Percentiles rank a stretch among this genome's conserved stretches.
These are phyloP conservation scores for Myoxocephalus aenaeus DNA, from an alignment of 2,797 vertebrate species.

Conservation along the genomic window DNA sequence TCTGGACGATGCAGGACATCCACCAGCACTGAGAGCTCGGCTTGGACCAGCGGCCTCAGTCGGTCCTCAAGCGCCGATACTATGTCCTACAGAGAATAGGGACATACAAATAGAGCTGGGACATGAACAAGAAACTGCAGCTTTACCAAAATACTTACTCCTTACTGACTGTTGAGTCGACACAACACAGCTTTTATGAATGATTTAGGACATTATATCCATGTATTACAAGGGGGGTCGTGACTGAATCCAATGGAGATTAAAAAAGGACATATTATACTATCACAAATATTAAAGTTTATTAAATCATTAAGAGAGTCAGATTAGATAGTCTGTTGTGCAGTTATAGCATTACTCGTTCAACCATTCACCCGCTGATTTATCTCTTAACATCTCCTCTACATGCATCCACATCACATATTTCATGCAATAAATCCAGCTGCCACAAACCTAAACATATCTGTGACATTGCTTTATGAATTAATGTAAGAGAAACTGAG, in stretches of 20 bases:
- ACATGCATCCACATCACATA: background rate
- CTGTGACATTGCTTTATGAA: background rate
- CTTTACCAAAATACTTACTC: background rate
- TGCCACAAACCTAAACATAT: background rate
- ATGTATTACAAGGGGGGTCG: background rate
- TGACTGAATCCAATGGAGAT: background rate
- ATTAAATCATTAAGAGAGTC: constrained; percentile 2
- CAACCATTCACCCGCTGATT: background rate
- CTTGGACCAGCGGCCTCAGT: constrained; percentile 94
- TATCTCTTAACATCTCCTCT: background rate
- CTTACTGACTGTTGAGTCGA: background rate
- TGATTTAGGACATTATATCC: background rate
- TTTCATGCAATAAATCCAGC: background rate
- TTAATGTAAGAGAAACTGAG: background rate
- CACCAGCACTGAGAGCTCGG: constrained; percentile 95
- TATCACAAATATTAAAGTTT: background rate
- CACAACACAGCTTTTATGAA: background rate
- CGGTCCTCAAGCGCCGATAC: constrained; percentile 97
- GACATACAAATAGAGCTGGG: background rate
- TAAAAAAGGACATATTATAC: background rate
- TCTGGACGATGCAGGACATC: constrained; percentile 97
- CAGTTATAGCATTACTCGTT: background rate
- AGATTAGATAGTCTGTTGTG: background rate
- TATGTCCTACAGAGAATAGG: constrained; percentile 87
- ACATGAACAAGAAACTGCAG: background rate